Conservation (phyloP, 1,140 invertebrate species). For the Micrasema minimum region DNA sequence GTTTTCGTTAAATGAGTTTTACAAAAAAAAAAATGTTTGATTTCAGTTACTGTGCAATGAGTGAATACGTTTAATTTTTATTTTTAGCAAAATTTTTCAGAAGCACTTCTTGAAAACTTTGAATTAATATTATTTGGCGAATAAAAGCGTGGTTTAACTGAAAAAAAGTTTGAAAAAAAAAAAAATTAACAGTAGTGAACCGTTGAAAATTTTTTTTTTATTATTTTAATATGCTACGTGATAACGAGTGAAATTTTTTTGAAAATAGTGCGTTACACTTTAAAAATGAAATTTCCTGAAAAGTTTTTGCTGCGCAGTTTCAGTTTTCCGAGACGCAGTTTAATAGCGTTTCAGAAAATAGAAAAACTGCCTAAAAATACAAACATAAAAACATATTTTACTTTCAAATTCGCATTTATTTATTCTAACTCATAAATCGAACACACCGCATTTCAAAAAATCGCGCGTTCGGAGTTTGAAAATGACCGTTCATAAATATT, state of each 20-base stretch:
- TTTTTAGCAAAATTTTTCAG: no score
- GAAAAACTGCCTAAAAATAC: neutral
- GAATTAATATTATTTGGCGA: no score
- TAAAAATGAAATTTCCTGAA: neutral
- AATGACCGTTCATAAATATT: neutral
- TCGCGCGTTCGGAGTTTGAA: neutral
- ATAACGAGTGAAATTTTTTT: no score
- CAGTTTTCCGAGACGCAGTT: conserved; percentile 17
- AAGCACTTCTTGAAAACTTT: neutral
- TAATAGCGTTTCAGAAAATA: neutral
- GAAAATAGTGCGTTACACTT: neutral
- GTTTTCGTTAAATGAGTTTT: no score
- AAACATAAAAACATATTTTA: conserved; percentile 4
- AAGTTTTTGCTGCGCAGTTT: conserved; percentile 32
- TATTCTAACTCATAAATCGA: neutral
- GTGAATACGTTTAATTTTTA: no score
- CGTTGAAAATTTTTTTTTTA: no score
- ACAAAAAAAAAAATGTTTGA: no score
- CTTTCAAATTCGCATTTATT: neutral
- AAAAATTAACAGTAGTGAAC: no score
- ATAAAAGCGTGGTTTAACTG: no score
- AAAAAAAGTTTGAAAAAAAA: no score
- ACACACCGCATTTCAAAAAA: neutral
- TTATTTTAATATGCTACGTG: no score
- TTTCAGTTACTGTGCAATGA: no score